Evolutionary conservation across 2,888 invertebrate species (phyloP), one percentile per base, ranked within the genome.

Genomic region (Drosophila nigritarsus): DNA sequence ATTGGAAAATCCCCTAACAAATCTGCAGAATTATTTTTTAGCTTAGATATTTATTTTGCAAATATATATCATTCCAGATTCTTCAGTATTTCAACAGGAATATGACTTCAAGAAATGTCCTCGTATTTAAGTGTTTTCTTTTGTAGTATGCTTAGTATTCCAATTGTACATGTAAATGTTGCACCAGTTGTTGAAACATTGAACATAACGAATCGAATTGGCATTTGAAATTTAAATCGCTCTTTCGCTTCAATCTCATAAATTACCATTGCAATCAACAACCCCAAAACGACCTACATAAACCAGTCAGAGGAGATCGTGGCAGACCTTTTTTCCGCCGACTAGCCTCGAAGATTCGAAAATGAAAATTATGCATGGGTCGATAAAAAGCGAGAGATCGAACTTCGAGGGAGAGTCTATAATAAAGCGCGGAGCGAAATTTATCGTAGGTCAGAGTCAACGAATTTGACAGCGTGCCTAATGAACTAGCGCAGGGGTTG

Each of bases 371-470:
- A 87, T 83, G 83, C 77, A 82, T 80, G 83, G 60, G 62, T 60
- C 67, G 68, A 71, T 69, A 67, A 70, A 65, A 76, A 59, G 58
- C 58, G 73, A 73, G 51, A 51, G 49, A 68, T 66, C 48, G 54
- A 51, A 45, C 54, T 50, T 61, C 50, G 53, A 60, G 65, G 49
- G 56, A 68, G 61, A 78, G 79, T 73, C 65, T 70, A 71, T 89
- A 84, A 84, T 84, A 83, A 88, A 76, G 79, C 89, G 74, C 60
- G 49, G 64, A 88, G 78, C 79, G 76, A 71, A 83, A 78, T 81
- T 74, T 88, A 83, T 76, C 89, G 74, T 86, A 81, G 84, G 84
- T 84, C 84, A 89, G 82, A 77, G 64, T 80, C 79, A 70, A 72
- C 68, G 69, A 69, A 82, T 76, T 71, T 73, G 64, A 76, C 76